A percentile compares a stretch with the other conserved stretches of the same genome.
These are phyloP conservation scores for Watsonalla binaria DNA, from an alignment of 2,888 invertebrate genomes.

Conservation along the genomic window DNA sequence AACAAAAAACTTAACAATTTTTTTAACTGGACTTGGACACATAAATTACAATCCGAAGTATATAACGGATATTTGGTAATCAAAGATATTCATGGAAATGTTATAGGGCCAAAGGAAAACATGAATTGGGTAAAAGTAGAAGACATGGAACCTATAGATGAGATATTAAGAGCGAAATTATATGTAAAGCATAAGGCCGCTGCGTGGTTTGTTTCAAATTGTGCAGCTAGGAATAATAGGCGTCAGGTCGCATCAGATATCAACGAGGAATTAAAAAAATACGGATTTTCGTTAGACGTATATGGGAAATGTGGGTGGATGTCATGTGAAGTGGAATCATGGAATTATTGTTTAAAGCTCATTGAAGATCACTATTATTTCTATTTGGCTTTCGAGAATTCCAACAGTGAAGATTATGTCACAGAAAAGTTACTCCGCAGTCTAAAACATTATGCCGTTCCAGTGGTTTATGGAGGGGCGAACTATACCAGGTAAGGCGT, in stretches of 20 bases:
- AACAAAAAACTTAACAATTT: not conserved
- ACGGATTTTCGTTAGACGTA: slow-evolving; percentile 30
- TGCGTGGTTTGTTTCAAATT: slow-evolving; percentile 55
- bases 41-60: not conserved
- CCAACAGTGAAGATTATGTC: slow-evolving; percentile 38
- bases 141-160: slow-evolving; percentile 36
- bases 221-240: slow-evolving; percentile 31
- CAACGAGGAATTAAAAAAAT: slow-evolving; percentile 20
- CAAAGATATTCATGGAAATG: not conserved
- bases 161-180: slow-evolving; percentile 23
- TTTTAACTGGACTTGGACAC: not conserved
- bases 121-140: slow-evolving; percentile 31
- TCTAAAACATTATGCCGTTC: slow-evolving; percentile 65
- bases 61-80: not conserved
- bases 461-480: slow-evolving; percentile 81
- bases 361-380: slow-evolving; percentile 39
- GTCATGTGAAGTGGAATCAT: slow-evolving; percentile 20
- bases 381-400: slow-evolving; percentile 50
- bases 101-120: not conserved
- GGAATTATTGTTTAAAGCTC: slow-evolving; percentile 24
- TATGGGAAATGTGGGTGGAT: slow-evolving; percentile 35
- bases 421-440: slow-evolving; percentile 33
- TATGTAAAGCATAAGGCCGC: slow-evolving; percentile 34
- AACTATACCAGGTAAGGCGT: slow-evolving; percentile 24
- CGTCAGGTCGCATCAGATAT: slow-evolving; percentile 26